Base-by-base conservation (phyloP, 1,140 invertebrate species). In the Eriosoma lanigerum region DNA sequence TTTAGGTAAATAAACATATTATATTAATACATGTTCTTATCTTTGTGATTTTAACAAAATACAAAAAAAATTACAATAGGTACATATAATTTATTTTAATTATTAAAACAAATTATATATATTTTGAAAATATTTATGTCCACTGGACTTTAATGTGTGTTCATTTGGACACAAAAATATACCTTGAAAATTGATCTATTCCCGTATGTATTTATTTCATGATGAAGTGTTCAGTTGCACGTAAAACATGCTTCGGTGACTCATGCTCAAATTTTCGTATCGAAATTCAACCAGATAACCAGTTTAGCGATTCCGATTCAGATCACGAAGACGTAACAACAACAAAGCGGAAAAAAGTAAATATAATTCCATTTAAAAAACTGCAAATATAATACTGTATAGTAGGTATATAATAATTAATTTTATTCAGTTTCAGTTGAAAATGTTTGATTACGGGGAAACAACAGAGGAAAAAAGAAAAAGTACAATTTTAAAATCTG, bases 201-300 rank as follows among this genome's bases (percentile, higher is more conserved):
- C n/a, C n/a, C n/a, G n/a, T n/a, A n/a, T n/a, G n/a, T n/a, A n/a
- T n/a, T n/a, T n/a, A n/a, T n/a, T n/a, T n/a, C n/a, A n/a, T n/a
- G n/a, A n/a, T n/a, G n/a, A n/a, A n/a, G n/a, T n/a, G n/a, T 19
- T 73, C 70, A n/a, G 10, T 32, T 52, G 17, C 50, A 44, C 56
- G 17, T 29, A 73, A 73, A 73, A 73, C 70, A 73, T 73, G 50
- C 26, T 56, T 29, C 15, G 50, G 29, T 29, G 13, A 19, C 19
- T 56, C 50, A 32, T 54, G 50, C 26, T 54, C 19, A 52, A 73
- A 73, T 73, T 54, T 10, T 52, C 44, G 19, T 3, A 19, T n/a
- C 29, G 8, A 38, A 19, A 38, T 64, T 64, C 60, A 38, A 64
- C 60, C 60, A 38, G 29, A 64, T 21, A 29, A 64, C 15, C 60